Evolutionary conservation across 1,140 invertebrate species (phyloP).

Genomic region (Drosophila rufa): DNA sequence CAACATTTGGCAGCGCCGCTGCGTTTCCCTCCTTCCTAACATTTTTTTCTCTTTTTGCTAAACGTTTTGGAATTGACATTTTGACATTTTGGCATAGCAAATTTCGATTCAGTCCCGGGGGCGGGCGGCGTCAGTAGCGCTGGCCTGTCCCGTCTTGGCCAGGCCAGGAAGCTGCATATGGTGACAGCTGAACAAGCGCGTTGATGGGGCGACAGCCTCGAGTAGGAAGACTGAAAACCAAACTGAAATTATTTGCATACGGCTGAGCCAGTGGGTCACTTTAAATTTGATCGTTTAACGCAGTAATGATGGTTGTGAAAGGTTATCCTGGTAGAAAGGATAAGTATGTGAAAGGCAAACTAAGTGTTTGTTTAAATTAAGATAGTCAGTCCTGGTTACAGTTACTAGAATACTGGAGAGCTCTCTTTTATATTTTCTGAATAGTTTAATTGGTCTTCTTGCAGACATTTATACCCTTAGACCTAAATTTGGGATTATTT

Average conservation of each 20-base stretch:
- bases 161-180: conserved; percentile 62
- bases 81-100: conserved; percentile 73
- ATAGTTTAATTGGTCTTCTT: too few species aligned
- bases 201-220: conserved; percentile 48
- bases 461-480: too few species aligned
- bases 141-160: conserved; percentile 24
- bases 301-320: conserved; percentile 15
- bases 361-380: neutral
- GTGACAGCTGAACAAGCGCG: conserved; percentile 70
- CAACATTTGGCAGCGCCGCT: conserved; percentile 57
- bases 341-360: neutral
- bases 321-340: neutral
- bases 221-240: conserved; percentile 24
- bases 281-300: conserved; percentile 23
- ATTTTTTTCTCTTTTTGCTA: conserved; percentile 55
- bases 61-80: conserved; percentile 81
- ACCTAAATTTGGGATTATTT: neutral
- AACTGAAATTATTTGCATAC: conserved; percentile 43
- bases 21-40: conserved; percentile 26
- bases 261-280: conserved; percentile 18
- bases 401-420: too few species aligned
- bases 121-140: conserved; percentile 30
- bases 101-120: conserved; percentile 38
- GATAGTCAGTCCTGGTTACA: too few species aligned
- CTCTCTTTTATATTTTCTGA: too few species aligned